Evolutionary conservation across 2,113 vertebrate genomes (phyloP), one percentile per base, ranked within the genome.

Genomic region (Gadus macrocephalus): DNA sequence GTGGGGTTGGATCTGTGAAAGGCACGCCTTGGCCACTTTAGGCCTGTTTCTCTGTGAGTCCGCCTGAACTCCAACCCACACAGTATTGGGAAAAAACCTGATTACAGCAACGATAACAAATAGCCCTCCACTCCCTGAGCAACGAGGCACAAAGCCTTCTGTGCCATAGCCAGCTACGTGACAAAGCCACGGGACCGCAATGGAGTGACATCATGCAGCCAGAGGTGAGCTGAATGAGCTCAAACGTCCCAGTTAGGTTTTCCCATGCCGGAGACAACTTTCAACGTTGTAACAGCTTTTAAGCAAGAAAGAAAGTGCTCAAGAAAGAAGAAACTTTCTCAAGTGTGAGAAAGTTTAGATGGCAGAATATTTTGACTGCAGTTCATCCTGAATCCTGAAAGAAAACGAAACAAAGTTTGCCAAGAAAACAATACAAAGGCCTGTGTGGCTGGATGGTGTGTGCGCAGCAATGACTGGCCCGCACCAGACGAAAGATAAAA

Each of bases 61-160:
- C 53, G 65, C 74, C 64, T 69, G 68, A 69, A 70, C 63, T 63
- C 67, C 22, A 55, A 73, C 76, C 81, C 76, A 83, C 56, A 58
- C 79, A 67, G 35, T 6, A 53, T 58, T 73, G 60, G 62, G n/a
- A 58, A 58, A 58, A 58, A 58, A 69, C 38, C 8, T 61, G 73
- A 70, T 63, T 73, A 35, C 42, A 55, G 68, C 58, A 78, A 69
- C 77, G 69, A 62, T 38, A 74, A 86, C 83, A 80, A 80, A 75
- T 66, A 75, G 74, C 74, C 74, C 77, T 79, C 77, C 81, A 79
- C 83, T 85, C 81, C 82, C 81, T 83, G 0, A 14, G 55, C 7
- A 74, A 83, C 87, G 82, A 83, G 80, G 80, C 68, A 27, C 28
- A 72, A 58, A 58, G 75, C 79, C 76, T 55, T 82, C 74, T 76